Percentiles rank a stretch among this genome's conserved stretches.
These are phyloP conservation scores for Rallus limicola DNA, from an alignment of 2,113 vertebrate species.

Conservation along the genomic window DNA sequence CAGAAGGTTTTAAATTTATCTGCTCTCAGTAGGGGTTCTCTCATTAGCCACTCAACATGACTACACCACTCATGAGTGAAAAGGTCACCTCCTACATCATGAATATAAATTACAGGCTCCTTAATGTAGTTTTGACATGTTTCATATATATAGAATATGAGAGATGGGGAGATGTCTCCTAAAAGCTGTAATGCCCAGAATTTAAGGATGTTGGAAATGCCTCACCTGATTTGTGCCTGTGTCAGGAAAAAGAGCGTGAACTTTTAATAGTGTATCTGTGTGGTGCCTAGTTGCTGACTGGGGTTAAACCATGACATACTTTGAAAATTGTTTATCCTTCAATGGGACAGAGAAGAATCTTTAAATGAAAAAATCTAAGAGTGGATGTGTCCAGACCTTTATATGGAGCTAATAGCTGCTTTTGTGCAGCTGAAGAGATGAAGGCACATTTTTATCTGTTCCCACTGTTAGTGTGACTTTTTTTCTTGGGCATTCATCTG, in stretches of 20 bases:
- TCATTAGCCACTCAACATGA: conserved; percentile 32
- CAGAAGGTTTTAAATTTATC: conserved; percentile 48
- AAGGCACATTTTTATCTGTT: background rate
- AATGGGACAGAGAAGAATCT: background rate
- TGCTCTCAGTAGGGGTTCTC: background rate
- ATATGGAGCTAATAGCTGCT: background rate
- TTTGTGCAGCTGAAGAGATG: background rate
- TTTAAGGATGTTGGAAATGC: background rate
- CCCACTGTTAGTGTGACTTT: background rate
- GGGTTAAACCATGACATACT: background rate
- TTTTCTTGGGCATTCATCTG: background rate
- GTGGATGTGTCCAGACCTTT: background rate
- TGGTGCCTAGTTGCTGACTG: too few relatives aligned
- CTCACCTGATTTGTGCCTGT: background rate
- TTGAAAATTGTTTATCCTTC: conserved; percentile 47
- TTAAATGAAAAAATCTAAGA: background rate
- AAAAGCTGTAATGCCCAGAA: conserved; percentile 37
- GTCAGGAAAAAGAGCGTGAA: background rate
- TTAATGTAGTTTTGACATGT: conserved; percentile 54
- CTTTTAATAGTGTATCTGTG: background rate
- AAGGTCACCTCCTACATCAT: conserved; percentile 65
- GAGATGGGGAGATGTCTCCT: conserved; percentile 19
- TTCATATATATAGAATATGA: conserved; percentile 39
- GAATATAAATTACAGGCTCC: conserved; percentile 43
- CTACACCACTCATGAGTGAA: conserved; percentile 45